phyloP scores from a whole-genome alignment of 2,888 invertebrate genomes.

The Platycheirus albimanus region DNA sequence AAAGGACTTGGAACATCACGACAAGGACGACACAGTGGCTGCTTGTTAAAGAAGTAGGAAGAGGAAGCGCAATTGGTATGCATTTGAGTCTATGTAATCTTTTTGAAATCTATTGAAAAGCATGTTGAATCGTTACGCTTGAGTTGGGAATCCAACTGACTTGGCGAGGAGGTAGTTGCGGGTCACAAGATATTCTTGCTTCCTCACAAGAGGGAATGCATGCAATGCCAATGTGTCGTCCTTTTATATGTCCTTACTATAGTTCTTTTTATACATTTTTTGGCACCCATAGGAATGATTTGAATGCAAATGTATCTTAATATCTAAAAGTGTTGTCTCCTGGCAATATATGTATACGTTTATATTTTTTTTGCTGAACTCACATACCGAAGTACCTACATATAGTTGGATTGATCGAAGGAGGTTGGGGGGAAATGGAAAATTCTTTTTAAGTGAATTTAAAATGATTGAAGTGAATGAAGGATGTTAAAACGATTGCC shows the following conservation, averaged over 20 bases:
- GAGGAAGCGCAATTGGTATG: constrained; percentile 74
- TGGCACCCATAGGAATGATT: constrained; percentile 68
- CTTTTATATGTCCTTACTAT: constrained; percentile 35
- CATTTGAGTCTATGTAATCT: constrained; percentile 73
- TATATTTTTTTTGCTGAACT: constrained; percentile 31
- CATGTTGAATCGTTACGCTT: constrained; percentile 73
- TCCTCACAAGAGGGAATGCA: neutral
- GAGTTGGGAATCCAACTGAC: constrained; percentile 51
- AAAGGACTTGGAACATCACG: constrained; percentile 56
- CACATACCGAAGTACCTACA: constrained; percentile 45
- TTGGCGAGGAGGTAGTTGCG: too few relatives aligned
- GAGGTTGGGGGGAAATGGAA: neutral
- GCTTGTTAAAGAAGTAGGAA: constrained; percentile 31
- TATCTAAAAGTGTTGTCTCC: constrained; percentile 66
- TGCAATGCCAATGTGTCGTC: constrained; percentile 47
- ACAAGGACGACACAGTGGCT: constrained; percentile 29
- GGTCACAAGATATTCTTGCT: constrained; percentile 3
- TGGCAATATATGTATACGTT: constrained; percentile 8
- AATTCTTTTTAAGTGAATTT: constrained; percentile 69
- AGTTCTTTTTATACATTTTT: constrained; percentile 45
- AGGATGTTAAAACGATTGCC: constrained; percentile 46
- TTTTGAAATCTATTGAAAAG: constrained; percentile 74
- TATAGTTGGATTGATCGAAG: neutral
- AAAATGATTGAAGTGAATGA: constrained; percentile 61
- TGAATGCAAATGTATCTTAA: constrained; percentile 73